Conservation (phyloP, 1,140 invertebrate species). For the Calosoma granatense region DNA sequence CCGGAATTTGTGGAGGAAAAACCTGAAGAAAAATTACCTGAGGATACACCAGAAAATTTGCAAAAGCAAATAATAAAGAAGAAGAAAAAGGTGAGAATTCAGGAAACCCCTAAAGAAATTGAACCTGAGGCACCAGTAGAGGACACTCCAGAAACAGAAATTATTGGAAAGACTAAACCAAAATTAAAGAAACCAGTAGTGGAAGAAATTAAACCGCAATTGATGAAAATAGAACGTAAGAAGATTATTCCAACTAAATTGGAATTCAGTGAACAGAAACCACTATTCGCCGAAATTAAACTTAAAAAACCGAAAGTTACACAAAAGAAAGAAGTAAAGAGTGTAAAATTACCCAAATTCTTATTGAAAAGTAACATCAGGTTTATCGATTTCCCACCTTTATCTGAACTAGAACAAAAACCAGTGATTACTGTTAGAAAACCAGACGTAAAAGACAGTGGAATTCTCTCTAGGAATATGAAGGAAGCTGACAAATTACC, state of each 20-base stretch:
- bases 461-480: constrained; percentile 56
- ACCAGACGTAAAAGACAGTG: constrained; percentile 44
- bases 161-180: constrained; percentile 25
- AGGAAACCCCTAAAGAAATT: constrained; percentile 28
- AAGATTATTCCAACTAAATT: constrained; percentile 43
- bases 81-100: constrained; percentile 26
- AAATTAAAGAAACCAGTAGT: constrained; percentile 38
- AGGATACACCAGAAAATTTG: constrained; percentile 30
- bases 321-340: constrained; percentile 38
- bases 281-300: constrained; percentile 37
- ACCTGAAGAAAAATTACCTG: constrained; percentile 31
- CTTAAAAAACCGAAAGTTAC: constrained; percentile 42
- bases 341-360: constrained; percentile 47
- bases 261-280: constrained; percentile 34
- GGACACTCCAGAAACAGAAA: constrained; percentile 19
- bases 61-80: constrained; percentile 33
- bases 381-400: constrained; percentile 48
- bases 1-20: constrained; percentile 32
- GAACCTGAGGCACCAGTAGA: constrained; percentile 21
- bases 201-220: constrained; percentile 12
- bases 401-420: constrained; percentile 34
- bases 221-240: constrained; percentile 51
- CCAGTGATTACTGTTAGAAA: constrained; percentile 40
- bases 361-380: constrained; percentile 52
- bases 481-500: constrained; percentile 52